Evolutionary conservation across 2,113 vertebrate species (phyloP), one percentile per base, ranked within the genome.

Genomic region (Ceyx margarethae): DNA sequence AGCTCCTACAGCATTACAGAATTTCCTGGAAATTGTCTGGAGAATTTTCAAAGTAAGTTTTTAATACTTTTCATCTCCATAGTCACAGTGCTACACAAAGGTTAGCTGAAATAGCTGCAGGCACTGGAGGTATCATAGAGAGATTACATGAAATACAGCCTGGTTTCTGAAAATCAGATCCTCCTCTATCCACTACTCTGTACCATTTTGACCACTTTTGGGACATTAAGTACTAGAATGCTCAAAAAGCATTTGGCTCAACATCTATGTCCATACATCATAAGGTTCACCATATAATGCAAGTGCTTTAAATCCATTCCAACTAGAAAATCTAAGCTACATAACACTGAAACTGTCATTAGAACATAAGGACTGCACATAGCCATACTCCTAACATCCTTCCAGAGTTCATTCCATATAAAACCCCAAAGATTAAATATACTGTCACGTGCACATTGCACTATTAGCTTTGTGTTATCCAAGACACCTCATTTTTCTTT

Each of bases 41-140:
- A 93, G 79, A 91, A 56, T 89, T 95, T 89, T 96, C 57, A 87
- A 71, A 91, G 81, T 46, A 77, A 91, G 71, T 85, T 94, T 81
- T 95, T 83, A 78, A n/a, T 64, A 84, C 73, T 94, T 93, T 93
- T 92, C 15, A 87, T 89, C 96, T 87, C 92, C 66, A 75, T 21
- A 85, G 94, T 43, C 81, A 73, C 37, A 48, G 75, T 33, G 78
- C 78, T 93, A 46, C 91, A 87, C 75, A 96, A 93, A 95, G 85
- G 85, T 89, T 82, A 91, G 66, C 89, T 80, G 95, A 51, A 95
- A 94, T 62, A 60, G 90, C 95, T 95, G 65, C 85, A 91, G 85
- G 93, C 90, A 91, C 68, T 28, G 48, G 31, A 90, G 66, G 81
- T 90, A 86, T 79, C 90, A 80, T 0, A 83, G 73, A 54, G 91